These are phyloP conservation scores for Meliscaeva auricollis DNA, from an alignment of 2,888 invertebrate genomes.

Conservation along the genomic window DNA sequence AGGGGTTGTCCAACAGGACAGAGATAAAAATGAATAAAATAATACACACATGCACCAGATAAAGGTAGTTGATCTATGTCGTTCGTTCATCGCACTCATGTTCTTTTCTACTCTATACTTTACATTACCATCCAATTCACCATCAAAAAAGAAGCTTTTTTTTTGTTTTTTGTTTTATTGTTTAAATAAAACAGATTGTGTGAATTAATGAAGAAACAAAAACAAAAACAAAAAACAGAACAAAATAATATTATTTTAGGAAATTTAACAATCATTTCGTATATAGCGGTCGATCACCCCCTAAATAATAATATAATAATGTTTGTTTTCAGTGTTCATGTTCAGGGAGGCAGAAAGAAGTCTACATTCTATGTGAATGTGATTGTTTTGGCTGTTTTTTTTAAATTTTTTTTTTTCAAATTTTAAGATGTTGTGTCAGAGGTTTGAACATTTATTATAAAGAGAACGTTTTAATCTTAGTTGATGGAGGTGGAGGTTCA, in stretches of 20 bases:
- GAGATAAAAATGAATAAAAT: conserved; percentile 43
- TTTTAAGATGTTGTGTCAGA: not conserved
- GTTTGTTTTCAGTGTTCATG: conserved; percentile 9
- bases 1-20: not conserved
- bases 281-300: conserved; percentile 68
- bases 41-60: conserved; percentile 51
- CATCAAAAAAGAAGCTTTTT: conserved; percentile 47
- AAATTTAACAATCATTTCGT: conserved; percentile 71
- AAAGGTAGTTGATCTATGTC: conserved; percentile 73
- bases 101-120: not conserved
- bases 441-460: not conserved
- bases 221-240: conserved; percentile 17
- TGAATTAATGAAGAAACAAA: conserved; percentile 50
- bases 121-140: not conserved
- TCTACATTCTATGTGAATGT: conserved; percentile 28
- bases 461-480: not conserved
- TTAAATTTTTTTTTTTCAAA: not conserved
- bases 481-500: too few relatives aligned
- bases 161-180: not conserved
- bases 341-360: conserved; percentile 47
- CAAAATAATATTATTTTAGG: conserved; percentile 63
- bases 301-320: conserved; percentile 48
- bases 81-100: conserved; percentile 26
- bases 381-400: not conserved
- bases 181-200: conserved; percentile 63